Evolutionary conservation across 2,113 vertebrate species (phyloP).

Genomic region (Arizona elegans): DNA sequence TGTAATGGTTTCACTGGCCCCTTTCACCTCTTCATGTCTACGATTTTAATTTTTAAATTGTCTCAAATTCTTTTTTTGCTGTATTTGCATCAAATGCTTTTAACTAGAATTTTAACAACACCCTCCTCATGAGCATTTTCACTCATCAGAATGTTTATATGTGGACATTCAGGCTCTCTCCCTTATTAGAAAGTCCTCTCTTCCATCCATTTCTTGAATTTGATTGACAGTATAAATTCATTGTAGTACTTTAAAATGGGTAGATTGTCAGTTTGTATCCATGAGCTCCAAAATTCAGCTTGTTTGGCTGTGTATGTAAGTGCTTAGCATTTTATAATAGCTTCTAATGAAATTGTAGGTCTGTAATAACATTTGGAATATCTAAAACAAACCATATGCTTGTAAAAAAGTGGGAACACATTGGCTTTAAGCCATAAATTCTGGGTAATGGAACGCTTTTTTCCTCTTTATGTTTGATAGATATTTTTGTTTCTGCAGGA

Average conservation of each 20-base stretch:
- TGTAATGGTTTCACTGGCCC: neutral
- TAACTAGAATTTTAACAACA: neutral
- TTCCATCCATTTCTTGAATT: constrained; percentile 8
- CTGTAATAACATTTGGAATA: constrained; percentile 75
- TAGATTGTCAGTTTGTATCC: constrained; percentile 24
- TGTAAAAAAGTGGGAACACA: constrained; percentile 76
- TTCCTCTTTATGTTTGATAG: constrained; percentile 78
- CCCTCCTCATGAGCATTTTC: neutral
- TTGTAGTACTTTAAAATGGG: constrained; percentile 2
- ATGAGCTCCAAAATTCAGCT: constrained; percentile 7
- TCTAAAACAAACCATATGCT: constrained; percentile 79
- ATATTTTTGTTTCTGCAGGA: constrained; percentile 82
- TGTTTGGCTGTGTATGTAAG: constrained; percentile 47
- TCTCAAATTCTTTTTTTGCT: neutral
- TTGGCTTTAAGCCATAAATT: constrained; percentile 77
- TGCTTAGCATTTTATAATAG: constrained; percentile 72
- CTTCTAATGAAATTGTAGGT: constrained; percentile 79
- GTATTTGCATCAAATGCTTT: neutral
- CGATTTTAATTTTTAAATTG: neutral
- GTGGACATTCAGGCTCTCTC: neutral
- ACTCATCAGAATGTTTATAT: neutral
- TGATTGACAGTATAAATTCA: constrained; percentile 10
- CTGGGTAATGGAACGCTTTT: constrained; percentile 70
- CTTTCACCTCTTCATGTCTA: neutral
- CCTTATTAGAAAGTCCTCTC: neutral